Percentiles rank a stretch among this genome's conserved stretches.
Conservation (phyloP, 2,888 invertebrate genomes). For the Chironomus riparius region DNA sequence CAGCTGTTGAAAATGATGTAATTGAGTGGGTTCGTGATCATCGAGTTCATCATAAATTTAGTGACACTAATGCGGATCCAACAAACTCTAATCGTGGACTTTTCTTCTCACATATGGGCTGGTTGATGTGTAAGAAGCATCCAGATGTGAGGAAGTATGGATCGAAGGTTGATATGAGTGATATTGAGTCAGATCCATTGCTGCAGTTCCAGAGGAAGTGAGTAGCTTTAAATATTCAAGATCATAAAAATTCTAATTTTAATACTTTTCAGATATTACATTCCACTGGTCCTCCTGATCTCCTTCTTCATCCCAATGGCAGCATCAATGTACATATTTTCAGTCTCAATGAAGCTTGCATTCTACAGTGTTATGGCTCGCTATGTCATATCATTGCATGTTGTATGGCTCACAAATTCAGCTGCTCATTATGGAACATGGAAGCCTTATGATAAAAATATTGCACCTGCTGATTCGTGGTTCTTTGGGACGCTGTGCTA, state of each 20-base stretch:
- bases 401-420: neutral
- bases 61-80: slow-evolving; percentile 76
- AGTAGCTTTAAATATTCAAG: no score
- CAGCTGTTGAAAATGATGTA: slow-evolving; percentile 44
- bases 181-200: slow-evolving; percentile 63
- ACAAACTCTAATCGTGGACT: slow-evolving; percentile 76
- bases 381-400: neutral
- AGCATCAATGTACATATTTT: neutral
- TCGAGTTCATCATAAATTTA: slow-evolving; percentile 71
- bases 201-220: slow-evolving; percentile 64
- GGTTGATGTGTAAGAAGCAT: slow-evolving; percentile 76
- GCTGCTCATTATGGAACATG: neutral
- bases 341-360: neutral
- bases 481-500: neutral
- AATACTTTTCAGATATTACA: slow-evolving; percentile 46
- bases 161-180: slow-evolving; percentile 64
- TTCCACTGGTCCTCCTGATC: slow-evolving; percentile 50
- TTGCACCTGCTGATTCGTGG: neutral
- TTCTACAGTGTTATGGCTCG: neutral
- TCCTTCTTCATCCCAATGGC: slow-evolving; percentile 32
- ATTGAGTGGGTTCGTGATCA: slow-evolving; percentile 59
- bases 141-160: slow-evolving; percentile 67
- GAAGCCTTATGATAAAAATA: slow-evolving; percentile 9
- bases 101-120: slow-evolving; percentile 84
- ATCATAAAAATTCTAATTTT: no score